Conservation (phyloP, 2,888 invertebrate genomes). For the Tryphoninae sp. region DNA sequence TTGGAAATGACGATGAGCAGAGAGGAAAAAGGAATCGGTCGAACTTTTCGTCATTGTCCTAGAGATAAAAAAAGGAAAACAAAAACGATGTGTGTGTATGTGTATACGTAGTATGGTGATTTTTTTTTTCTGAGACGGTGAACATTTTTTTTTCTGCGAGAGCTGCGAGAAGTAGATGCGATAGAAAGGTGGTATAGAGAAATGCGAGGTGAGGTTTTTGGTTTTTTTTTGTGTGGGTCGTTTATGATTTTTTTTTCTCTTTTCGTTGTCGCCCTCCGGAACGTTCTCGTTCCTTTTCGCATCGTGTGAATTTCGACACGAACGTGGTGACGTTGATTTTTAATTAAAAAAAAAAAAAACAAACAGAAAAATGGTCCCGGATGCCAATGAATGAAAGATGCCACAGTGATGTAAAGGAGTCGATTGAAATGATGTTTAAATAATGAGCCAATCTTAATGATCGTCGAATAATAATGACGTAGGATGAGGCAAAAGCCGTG, state of each 20-base stretch:
- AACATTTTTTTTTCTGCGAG: constrained; percentile 42
- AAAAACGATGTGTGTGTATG: constrained; percentile 13
- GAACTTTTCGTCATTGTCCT: constrained; percentile 36
- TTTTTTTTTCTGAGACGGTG: constrained; percentile 28
- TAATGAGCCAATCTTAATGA: constrained; percentile 48
- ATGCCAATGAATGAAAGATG: constrained; percentile 65
- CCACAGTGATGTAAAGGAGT: constrained; percentile 68
- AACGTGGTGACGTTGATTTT: constrained; percentile 10
- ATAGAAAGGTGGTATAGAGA: constrained; percentile 57
- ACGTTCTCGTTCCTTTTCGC: constrained; percentile 20
- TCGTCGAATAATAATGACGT: constrained; percentile 46
- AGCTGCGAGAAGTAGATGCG: constrained; percentile 62
- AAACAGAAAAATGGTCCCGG: constrained; percentile 22
- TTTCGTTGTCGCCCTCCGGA: constrained; percentile 29
- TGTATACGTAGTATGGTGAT: constrained; percentile 22
- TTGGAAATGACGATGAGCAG: constrained; percentile 37
- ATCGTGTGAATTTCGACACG: background rate
- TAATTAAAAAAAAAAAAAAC: background rate
- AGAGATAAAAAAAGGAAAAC: constrained; percentile 23
- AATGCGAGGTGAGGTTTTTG: constrained; percentile 56
- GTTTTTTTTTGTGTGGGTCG: constrained; percentile 48
- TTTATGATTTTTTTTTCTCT: constrained; percentile 43
- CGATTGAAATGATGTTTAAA: constrained; percentile 39
- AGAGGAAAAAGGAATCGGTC: constrained; percentile 11
- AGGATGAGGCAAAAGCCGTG: constrained; percentile 59